Evolutionary conservation across 2,797 vertebrate genomes (phyloP).

Genomic region (Phyllotis vaccarum): DNA sequence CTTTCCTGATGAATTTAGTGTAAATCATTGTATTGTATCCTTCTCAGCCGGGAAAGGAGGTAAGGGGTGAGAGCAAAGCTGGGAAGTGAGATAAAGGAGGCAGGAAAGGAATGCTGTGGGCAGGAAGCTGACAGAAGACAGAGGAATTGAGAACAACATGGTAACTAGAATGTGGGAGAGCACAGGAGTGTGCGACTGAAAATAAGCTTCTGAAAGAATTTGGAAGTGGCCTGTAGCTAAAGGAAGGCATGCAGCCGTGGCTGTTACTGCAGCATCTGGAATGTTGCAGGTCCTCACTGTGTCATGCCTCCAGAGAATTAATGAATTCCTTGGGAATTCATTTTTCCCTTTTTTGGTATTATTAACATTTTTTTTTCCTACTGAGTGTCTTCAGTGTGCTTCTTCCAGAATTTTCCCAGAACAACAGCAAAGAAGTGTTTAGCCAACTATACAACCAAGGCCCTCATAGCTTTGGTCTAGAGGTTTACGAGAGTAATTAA

Average conservation of each 20-base stretch:
- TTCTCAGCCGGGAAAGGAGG: background rate
- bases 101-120: background rate
- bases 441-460: background rate
- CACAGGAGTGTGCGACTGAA: background rate
- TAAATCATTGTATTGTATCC: background rate
- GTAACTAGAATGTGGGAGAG: accelerated
- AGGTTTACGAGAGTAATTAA: slow-evolving; percentile 10
- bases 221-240: background rate
- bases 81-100: background rate
- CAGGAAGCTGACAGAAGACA: background rate
- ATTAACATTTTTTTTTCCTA: slow-evolving; percentile 17
- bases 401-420: background rate
- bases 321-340: slow-evolving; percentile 49
- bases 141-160: background rate
- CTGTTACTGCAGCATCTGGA: background rate
- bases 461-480: background rate
- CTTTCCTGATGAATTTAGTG: background rate
- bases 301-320: slow-evolving; percentile 60
- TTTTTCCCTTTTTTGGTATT: slow-evolving; percentile 71
- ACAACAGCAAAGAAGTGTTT: background rate
- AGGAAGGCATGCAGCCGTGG: background rate
- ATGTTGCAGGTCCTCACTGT: slow-evolving; percentile 57
- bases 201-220: background rate
- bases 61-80: background rate
- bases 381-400: background rate